Base-by-base conservation (phyloP, 2,797 vertebrate genomes). In the Halcyon chelicuti region DNA sequence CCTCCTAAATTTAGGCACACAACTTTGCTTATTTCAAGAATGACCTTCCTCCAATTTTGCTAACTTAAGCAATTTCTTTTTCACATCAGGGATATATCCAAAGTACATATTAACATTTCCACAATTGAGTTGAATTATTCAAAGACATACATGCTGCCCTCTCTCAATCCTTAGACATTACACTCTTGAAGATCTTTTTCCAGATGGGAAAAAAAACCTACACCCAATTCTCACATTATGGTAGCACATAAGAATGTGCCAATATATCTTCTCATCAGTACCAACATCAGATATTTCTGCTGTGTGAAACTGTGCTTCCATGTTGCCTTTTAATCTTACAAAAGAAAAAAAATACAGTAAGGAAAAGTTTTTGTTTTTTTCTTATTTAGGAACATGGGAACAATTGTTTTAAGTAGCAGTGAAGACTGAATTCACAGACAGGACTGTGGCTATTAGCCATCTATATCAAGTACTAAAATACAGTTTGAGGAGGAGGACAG, bases 301-400 rank as follows among this genome's bases (percentile, higher is more conserved):
- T 72, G 39, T 68, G 55, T 72, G 11, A 79, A 91, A 68, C 55
- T 90, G 21, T 70, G 51, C 15, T 62, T 81, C 58, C 46, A 74
- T 25, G 37, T 37, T 88, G 54, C 44, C 67, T 94, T 76, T 94
- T 87, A 85, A 65, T 88, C 86, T 42, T 62, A 61, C 55, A 4
- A 55, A 47, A 39, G 37, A 47, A 6, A n/a, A 57, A 67, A 81
- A 9, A 66, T 83, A 91, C 12, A 90, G 8, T 65, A 66, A 31
- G 26, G 76, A 58, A 84, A 57, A 37, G 16, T 19, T 62, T 18
- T 91, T 14, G 10, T 62, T 17, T 46, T 26, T n/a, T 46, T 47
- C 65, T 44, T 84, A 76, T 95, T 95, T 96, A 74, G 76, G 78
- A 95, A 73, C 74, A 90, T 28, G 52, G 60, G 57, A 97, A 58